Base-by-base conservation (phyloP, 2,113 vertebrate species). In the Lethenteron reissneri region DNA sequence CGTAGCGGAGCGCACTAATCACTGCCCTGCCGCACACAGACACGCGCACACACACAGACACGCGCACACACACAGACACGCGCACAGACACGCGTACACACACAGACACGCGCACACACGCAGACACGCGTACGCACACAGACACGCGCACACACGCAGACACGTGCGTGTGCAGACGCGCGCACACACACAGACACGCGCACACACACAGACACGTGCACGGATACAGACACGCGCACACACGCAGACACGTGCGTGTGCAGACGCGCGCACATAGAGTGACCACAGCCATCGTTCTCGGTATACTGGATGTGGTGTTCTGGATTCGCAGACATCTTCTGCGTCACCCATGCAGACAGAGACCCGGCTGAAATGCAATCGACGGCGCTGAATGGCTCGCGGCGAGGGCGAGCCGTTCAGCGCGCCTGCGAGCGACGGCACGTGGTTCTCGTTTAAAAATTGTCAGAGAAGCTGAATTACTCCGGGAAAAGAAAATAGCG, bases 81-180 rank as follows among this genome's bases (percentile, higher is more conserved):
- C 60, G 17, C 60, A 64, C 60, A 64, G 14, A 64, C 60, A 64
- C 60, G 17, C 60, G 17, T 7, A 64, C 60, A 64, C 60, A 64
- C 60, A 64, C 60, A 64, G 14, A 64, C 60, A 64, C 60, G 17
- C 60, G 17, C 60, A 64, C 60, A 6, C 60, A 64, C 60, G 6
- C 60, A 64, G 8, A 11, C 62, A 68, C 62, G 21, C 10, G 21
- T 10, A 68, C 62, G 21, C 10, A 68, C 10, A 68, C 62, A 68
- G 15, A 68, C 62, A 68, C 62, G 21, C 62, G 21, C 62, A 68
- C 62, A 68, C 62, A 68, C 62, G 11, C 60, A 64, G 14, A 64
- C 60, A 4, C 60, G 17, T 17, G 17, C 60, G 17, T 17, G 17
- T 17, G 17, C 60, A 64, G 13, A 64, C 60, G 17, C 60, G 17